phyloP scores from a whole-genome alignment of 2,113 vertebrate species.

The Mus pahari region DNA sequence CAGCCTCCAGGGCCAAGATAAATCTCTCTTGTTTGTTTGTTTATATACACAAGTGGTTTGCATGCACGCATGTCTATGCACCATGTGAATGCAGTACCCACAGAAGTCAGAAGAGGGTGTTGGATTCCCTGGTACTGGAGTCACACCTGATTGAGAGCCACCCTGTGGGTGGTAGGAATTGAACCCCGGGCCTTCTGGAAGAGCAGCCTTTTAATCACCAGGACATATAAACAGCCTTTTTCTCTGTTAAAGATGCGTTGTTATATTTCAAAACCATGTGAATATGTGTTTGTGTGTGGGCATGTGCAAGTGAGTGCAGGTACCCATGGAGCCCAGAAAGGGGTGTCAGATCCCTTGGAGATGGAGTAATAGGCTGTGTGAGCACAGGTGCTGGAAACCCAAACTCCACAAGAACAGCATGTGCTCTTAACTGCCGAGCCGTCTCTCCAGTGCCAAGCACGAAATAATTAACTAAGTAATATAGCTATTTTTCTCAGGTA shows the following conservation, averaged over 20 bases:
- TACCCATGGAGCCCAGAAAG: not conserved
- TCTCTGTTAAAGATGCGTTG: not conserved
- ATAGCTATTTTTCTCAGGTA: not conserved
- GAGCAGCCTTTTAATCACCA: not conserved
- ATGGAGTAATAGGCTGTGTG: not conserved
- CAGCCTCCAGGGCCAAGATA: not conserved
- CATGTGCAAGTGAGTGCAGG: not conserved
- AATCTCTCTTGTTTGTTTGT: not conserved
- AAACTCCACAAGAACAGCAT: not conserved
- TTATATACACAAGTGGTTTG: no score
- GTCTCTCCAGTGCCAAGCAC: not conserved
- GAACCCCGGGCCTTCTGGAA: not conserved
- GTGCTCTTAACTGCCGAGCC: not conserved
- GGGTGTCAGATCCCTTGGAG: not conserved
- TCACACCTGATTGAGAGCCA: no score
- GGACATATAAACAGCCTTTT: not conserved
- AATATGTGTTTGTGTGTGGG: not conserved
- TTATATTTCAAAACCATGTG: not conserved
- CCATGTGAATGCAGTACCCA: no score
- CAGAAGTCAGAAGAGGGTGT: no score
- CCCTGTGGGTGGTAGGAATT: no score
- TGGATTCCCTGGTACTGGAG: no score
- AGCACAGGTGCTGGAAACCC: not conserved
- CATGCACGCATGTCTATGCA: no score
- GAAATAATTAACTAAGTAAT: not conserved